Evolutionary conservation across 2,113 vertebrate genomes (phyloP), one percentile per base, ranked within the genome.

Genomic region (Conger conger): DNA sequence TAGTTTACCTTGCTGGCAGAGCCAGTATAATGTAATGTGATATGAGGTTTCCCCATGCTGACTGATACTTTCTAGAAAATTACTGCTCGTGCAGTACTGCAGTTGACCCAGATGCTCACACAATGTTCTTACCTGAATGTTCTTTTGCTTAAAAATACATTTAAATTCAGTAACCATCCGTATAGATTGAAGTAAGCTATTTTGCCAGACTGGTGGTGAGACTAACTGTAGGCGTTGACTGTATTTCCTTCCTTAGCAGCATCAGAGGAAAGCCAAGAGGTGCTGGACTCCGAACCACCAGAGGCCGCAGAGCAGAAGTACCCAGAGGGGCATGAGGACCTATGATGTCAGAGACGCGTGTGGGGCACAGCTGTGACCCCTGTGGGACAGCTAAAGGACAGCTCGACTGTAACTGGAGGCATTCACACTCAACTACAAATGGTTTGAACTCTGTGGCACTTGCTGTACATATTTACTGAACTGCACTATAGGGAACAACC

Each of bases 261-360:
- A 78, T 33, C 77, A 93, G 93, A 90, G 53, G 86, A 86, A 23
- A 80, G 81, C 81, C 60, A 87, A 3, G 89, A 92, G 36, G 88
- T 83, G 37, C 8, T 86, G 0, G 88, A 8, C 16, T 57, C 80
- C 0, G 87, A 91, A 30, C 60, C 81, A 54, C 54, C 85, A 35
- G 81, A 84, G 17, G 8, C n/a, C 36, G 42, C 20, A 78, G 76
- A 83, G 0, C 81, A 60, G 4, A 18, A 87, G 7, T 80, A 8
- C 38, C 80, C 88, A 76, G 90, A 85, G 63, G 79, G 84, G 38
- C 90, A 90, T 3, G 3, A 38, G 0, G 95, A 95, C 78, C 92
- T 95, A 88, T 95, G 90, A 95, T 54, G 17, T 18, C 33, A 17
- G n/a, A 30, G 54, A 20, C 82, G 81, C 53, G 87, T 3, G 13